Evolutionary conservation across 2,888 invertebrate species (phyloP).

Genomic region (Galerucella nymphaeae): DNA sequence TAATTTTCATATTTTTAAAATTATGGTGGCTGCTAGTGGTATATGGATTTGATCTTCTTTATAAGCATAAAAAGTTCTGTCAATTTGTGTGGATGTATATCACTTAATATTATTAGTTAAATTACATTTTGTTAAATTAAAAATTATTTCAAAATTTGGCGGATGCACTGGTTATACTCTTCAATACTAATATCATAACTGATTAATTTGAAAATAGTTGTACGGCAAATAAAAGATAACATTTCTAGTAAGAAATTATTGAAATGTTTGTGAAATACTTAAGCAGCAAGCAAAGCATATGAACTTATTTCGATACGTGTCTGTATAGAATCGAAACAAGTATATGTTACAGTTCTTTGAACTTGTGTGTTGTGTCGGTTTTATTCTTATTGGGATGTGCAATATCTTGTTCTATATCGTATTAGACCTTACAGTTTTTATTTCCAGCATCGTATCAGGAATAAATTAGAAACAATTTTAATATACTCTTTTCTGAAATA

Average conservation of each 20-base stretch:
- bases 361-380: conserved; percentile 12
- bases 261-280: too few species aligned
- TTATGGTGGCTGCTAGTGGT: too few species aligned
- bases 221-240: background rate
- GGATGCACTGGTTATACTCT: too few species aligned
- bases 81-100: too few species aligned
- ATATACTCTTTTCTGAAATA: background rate
- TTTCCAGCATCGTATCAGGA: conserved; percentile 3
- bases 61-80: too few species aligned
- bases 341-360: conserved; percentile 30
- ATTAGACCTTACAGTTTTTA: conserved; percentile 13
- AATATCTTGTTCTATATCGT: conserved; percentile 19
- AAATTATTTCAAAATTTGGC: too few species aligned
- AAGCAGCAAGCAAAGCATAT: background rate
- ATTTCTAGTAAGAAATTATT: background rate
- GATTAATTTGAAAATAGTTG: background rate
- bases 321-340: conserved; percentile 30
- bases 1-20: too few species aligned
- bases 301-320: conserved; percentile 25
- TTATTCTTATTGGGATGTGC: conserved; percentile 30
- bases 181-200: background rate
- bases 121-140: too few species aligned
- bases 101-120: too few species aligned
- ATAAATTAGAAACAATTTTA: conserved; percentile 15
- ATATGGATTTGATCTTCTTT: too few species aligned